A percentile compares a stretch with the other conserved stretches of the same genome.
These are phyloP conservation scores for Cephonodes hylas DNA, from an alignment of 2,888 invertebrate genomes.

Conservation along the genomic window DNA sequence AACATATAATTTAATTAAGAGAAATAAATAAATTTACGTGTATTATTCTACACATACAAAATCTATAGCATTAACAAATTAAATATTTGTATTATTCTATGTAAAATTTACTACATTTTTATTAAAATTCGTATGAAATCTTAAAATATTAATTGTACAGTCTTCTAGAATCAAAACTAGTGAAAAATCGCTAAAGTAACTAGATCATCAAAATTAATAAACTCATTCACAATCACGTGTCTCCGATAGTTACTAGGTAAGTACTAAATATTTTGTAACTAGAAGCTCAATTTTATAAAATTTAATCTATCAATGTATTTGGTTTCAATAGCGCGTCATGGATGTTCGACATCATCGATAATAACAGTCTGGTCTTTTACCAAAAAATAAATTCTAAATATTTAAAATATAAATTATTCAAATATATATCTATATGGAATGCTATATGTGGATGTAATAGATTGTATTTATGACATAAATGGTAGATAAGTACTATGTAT, in stretches of 20 bases:
- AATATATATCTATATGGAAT: neutral
- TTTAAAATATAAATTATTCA: neutral
- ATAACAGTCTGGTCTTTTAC: neutral
- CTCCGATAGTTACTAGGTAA: slow-evolving; percentile 16
- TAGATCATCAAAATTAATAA: neutral
- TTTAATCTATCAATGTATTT: neutral
- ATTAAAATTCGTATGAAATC: neutral
- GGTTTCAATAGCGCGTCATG: neutral
- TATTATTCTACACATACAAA: neutral
- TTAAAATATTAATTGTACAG: neutral
- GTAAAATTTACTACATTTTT: neutral
- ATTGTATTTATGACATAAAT: slow-evolving; percentile 1
- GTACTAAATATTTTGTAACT: slow-evolving; percentile 9
- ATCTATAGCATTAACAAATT: neutral
- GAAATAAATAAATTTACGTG: neutral
- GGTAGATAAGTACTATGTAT: slow-evolving; percentile 30
- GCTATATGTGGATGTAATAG: slow-evolving; percentile 15
- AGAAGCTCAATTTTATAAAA: slow-evolving; percentile 8
- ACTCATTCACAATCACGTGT: neutral
- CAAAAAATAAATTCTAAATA: slow-evolving; percentile 3
- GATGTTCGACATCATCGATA: neutral
- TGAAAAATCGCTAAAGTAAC: neutral
- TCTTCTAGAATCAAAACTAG: neutral
- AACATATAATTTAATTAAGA: too few species aligned
- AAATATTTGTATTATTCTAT: neutral